These are phyloP conservation scores for Calephelis nemesis DNA, from an alignment of 1,140 invertebrate species.

Conservation along the genomic window DNA sequence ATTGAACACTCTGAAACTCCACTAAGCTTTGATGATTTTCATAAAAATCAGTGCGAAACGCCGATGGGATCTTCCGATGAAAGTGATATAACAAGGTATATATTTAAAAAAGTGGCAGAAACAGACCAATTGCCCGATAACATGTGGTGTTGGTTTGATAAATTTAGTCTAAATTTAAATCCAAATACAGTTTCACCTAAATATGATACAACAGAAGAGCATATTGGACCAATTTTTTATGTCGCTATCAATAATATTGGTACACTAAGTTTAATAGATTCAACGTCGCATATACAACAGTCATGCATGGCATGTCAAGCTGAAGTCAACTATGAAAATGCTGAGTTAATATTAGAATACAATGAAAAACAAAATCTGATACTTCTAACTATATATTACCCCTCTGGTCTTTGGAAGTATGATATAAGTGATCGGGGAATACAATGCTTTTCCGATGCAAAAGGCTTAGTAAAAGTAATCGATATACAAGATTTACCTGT, in stretches of 20 bases:
- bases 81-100: conserved; percentile 45
- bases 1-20: conserved; percentile 46
- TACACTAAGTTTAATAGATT: conserved; percentile 41
- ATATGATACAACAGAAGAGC: conserved; percentile 3
- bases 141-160: conserved; percentile 60
- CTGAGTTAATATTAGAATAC: conserved; percentile 58
- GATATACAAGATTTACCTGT: conserved; percentile 46
- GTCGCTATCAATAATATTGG: conserved; percentile 53
- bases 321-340: conserved; percentile 46
- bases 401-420: conserved; percentile 64
- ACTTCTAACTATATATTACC: conserved; percentile 59
- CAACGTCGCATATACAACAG: conserved; percentile 25
- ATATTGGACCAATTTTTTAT: conserved; percentile 22
- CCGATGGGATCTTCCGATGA: conserved; percentile 46
- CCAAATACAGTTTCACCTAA: neutral
- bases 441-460: conserved; percentile 66
- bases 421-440: conserved; percentile 52
- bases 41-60: conserved; percentile 42
- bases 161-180: conserved; percentile 8
- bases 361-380: conserved; percentile 42
- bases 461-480: conserved; percentile 54
- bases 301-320: conserved; percentile 61
- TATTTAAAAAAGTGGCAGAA: conserved; percentile 58
- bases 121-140: conserved; percentile 39
- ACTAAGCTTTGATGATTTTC: conserved; percentile 49